These are phyloP conservation scores for Lycia hirtaria DNA, from an alignment of 2,888 invertebrate species.

Conservation along the genomic window DNA sequence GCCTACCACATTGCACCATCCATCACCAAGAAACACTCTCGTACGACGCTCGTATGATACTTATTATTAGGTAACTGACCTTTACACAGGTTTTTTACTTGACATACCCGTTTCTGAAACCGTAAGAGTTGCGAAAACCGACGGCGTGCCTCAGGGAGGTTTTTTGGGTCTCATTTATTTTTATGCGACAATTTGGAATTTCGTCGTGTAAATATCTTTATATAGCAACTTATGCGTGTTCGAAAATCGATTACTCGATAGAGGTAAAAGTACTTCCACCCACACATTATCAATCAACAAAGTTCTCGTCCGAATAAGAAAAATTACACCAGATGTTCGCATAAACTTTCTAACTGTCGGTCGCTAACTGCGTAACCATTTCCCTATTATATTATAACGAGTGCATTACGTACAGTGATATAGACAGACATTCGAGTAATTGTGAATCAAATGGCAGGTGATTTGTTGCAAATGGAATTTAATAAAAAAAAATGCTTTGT, in stretches of 20 bases:
- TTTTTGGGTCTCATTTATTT: conserved; percentile 25
- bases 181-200: background rate
- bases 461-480: conserved; percentile 27
- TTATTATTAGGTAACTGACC: conserved; percentile 63
- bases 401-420: conserved; percentile 58
- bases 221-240: background rate
- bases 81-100: conserved; percentile 56
- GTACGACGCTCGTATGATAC: conserved; percentile 35
- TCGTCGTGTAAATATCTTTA: background rate
- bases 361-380: conserved; percentile 71
- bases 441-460: conserved; percentile 45
- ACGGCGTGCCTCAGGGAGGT: conserved; percentile 30
- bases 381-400: conserved; percentile 70
- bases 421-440: conserved; percentile 51
- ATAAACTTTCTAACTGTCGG: conserved; percentile 70
- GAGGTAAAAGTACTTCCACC: background rate
- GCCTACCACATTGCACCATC: conserved; percentile 52
- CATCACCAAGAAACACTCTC: conserved; percentile 38
- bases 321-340: conserved; percentile 71
- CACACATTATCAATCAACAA: conserved; percentile 38
- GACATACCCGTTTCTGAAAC: conserved; percentile 41
- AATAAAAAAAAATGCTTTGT: conserved; percentile 11
- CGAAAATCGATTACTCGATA: background rate
- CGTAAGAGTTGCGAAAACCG: conserved; percentile 36
- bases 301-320: conserved; percentile 61